These are phyloP conservation scores for Ictidomys tridecemlineatus DNA, from an alignment of 2,113 vertebrate genomes.

Conservation along the genomic window DNA sequence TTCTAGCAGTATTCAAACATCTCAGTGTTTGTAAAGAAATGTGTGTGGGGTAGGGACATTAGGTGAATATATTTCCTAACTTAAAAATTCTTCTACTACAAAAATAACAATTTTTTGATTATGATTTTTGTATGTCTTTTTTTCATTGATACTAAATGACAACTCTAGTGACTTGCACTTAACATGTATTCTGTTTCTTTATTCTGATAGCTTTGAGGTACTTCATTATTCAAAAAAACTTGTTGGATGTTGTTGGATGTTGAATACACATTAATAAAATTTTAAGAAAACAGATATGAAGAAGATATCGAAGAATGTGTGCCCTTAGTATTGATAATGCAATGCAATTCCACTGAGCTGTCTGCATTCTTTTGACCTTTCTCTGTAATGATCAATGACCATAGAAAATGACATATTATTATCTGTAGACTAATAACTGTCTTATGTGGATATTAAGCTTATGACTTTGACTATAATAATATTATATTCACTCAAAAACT, in stretches of 20 bases:
- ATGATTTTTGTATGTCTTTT: background rate
- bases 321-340: background rate
- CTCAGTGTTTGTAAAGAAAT: background rate
- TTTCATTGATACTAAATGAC: background rate
- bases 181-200: background rate
- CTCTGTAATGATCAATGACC: background rate
- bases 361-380: background rate
- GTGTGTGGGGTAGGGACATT: background rate
- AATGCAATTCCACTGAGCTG: background rate
- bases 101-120: background rate
- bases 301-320: background rate
- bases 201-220: slow-evolving; percentile 8
- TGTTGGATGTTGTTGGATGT: background rate
- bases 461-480: background rate
- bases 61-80: background rate
- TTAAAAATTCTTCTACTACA: background rate
- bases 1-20: background rate
- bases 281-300: background rate
- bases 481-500: background rate
- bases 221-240: background rate
- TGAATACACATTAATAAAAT: background rate
- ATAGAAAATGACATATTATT: background rate
- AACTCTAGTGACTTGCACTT: background rate
- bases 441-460: background rate
- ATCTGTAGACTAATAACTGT: background rate